Evolutionary conservation across 1,140 invertebrate species (phyloP).

Genomic region (Cherax quadricarinatus): DNA sequence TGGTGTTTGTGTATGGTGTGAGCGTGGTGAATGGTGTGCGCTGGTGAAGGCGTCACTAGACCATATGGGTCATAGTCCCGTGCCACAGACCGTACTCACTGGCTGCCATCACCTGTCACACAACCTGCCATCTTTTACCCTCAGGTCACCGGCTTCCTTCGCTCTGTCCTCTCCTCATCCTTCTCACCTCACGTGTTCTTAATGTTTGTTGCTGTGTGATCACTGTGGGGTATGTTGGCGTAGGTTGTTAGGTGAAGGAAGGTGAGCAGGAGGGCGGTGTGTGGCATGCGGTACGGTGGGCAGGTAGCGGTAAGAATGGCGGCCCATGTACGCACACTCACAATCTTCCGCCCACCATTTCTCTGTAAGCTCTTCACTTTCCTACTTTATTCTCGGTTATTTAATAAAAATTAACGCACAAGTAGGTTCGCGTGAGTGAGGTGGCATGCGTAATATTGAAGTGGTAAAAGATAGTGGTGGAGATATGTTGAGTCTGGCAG

Average conservation of each 20-base stretch:
- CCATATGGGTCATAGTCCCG: too few species aligned
- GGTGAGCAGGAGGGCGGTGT: not conserved
- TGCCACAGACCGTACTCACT: too few species aligned
- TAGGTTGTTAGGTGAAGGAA: not conserved
- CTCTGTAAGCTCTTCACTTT: not conserved
- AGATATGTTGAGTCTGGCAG: conserved; percentile 44
- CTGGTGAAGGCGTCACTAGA: too few species aligned
- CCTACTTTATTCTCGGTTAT: too few species aligned
- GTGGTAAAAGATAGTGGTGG: not conserved
- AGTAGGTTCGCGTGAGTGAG: not conserved
- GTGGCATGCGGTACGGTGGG: conserved; percentile 17
- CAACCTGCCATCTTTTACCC: too few species aligned
- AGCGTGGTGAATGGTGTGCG: too few species aligned
- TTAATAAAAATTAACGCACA: not conserved
- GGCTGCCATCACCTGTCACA: too few species aligned
- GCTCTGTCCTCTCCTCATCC: too few species aligned
- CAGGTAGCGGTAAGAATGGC: conserved; percentile 41
- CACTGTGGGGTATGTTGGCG: not conserved
- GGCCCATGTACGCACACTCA: conserved; percentile 1
- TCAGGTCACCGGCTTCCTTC: too few species aligned
- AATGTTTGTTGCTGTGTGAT: not conserved
- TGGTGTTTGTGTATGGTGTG: too few species aligned
- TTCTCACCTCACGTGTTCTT: too few species aligned
- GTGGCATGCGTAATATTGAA: conserved; percentile 2
- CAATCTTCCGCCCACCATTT: not conserved